A percentile compares a stretch with the other conserved stretches of the same genome.
Evolutionary conservation across 2,113 vertebrate species (phyloP).

Genomic region (Corythaixoides concolor): DNA sequence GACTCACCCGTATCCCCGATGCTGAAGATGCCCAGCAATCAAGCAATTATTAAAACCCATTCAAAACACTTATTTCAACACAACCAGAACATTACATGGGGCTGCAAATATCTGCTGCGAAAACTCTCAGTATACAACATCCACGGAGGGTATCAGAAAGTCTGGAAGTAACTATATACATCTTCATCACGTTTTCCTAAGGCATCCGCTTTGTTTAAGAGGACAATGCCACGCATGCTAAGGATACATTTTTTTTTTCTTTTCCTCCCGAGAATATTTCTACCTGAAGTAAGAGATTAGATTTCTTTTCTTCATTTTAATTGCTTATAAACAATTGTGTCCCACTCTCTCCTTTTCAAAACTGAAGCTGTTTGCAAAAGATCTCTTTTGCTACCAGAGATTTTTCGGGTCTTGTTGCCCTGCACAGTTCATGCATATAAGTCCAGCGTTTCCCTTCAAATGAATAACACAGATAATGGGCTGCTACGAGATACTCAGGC

Average conservation of each 20-base stretch:
- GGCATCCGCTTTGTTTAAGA: neutral
- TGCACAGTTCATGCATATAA: neutral
- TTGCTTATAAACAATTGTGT: neutral
- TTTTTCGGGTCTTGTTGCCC: neutral
- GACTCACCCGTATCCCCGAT: neutral
- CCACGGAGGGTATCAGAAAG: neutral
- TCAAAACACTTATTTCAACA: slow-evolving; percentile 3
- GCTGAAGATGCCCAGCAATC: neutral
- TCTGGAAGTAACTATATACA: neutral
- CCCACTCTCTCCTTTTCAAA: neutral
- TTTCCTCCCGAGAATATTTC: neutral
- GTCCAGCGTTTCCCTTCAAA: neutral
- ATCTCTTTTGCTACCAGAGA: neutral
- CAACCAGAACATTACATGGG: neutral
- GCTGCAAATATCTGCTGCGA: neutral
- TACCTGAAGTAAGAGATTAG: neutral
- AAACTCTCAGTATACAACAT: neutral
- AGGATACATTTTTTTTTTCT: too few relatives aligned
- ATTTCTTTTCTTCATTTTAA: neutral
- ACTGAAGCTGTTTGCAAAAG: neutral
- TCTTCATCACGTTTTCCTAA: neutral
- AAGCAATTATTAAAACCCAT: neutral
- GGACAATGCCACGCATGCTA: neutral
- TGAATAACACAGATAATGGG: slow-evolving; percentile 35
- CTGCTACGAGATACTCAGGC: slow-evolving; percentile 4